Base-by-base conservation (phyloP, 2,888 invertebrate genomes). In the Cosmia trapezina region DNA sequence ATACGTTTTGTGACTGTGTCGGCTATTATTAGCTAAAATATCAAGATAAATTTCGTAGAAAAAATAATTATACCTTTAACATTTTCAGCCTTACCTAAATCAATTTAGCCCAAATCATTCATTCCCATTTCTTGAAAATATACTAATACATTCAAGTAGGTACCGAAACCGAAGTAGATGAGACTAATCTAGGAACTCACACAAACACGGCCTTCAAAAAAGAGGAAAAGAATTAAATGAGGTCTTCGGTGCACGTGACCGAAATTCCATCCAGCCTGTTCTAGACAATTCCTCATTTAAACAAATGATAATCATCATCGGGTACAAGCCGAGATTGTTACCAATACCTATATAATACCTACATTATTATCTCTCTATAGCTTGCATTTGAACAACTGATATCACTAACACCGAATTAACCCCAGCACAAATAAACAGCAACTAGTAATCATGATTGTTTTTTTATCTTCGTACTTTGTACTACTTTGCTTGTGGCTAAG, bases 401-500 rank as follows among this genome's bases (percentile, higher is more conserved):
- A 76, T 67, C 51, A 60, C 47, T 76, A 67, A 80, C 57, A 60
- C 80, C 62, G 41, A 37, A 67, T 79, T 67, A 76, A 63, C 70
- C 74, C 47, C 53, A 66, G 12, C 33, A 80, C 57, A 80, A 80
- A 78, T 69, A 78, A 69, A 75, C 66, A 75, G 70, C 49, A 76
- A 67, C 22, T 63, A 56, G 59, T 28, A 3, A 75, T 67, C 63
- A 53, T 56, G 54, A 80, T 62, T 66, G 62, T 51, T 70, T 67
- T 65, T 69, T 76, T 79, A 76, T 76, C 59, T 70, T 33, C 22
- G 51, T 17, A 69, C 51, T 76, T 70, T 63, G 47, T 22, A 41
- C 57, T n/a, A n/a, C 45, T 22, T 41, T 41, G 37, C 37, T 37
- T 37, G 5, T 37, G 37, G 37, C 37, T 37, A 37, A n/a, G n/a